Percentiles rank a stretch among this genome's conserved stretches.
Conservation (phyloP, 2,888 invertebrate genomes). For the Mimas tiliae region DNA sequence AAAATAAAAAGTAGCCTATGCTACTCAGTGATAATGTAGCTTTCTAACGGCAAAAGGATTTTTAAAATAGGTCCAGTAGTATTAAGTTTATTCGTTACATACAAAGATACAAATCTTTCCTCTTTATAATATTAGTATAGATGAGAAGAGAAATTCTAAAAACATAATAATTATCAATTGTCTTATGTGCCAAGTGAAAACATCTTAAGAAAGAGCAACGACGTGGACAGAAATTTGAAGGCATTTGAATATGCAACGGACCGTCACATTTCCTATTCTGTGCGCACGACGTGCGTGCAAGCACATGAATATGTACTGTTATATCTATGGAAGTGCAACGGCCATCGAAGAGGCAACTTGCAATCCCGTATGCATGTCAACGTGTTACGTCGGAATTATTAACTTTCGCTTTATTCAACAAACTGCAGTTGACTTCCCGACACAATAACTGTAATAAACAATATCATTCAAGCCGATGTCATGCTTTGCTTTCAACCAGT, state of each 20-base stretch:
- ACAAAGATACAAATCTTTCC: no score
- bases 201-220: conserved; percentile 47
- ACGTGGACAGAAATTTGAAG: conserved; percentile 53
- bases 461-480: conserved; percentile 43
- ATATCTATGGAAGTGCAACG: conserved; percentile 68
- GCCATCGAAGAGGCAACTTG: conserved; percentile 63
- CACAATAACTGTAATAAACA: conserved; percentile 44
- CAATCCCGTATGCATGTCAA: conserved; percentile 69
- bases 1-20: no score
- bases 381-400: conserved; percentile 57
- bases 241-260: conserved; percentile 62
- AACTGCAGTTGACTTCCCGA: conserved; percentile 80
- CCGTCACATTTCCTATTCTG: conserved; percentile 60
- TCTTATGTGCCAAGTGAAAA: conserved; percentile 33
- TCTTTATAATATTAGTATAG: no score
- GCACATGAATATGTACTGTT: conserved; percentile 68
- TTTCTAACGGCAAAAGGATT: no score
- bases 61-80: no score
- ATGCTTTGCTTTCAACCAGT: conserved; percentile 61
- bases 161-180: conserved; percentile 11
- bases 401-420: conserved; percentile 71
- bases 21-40: no score
- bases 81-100: no score
- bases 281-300: conserved; percentile 59
- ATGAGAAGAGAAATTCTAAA: background rate